These are phyloP conservation scores for Turnix velox DNA, from an alignment of 2,113 vertebrate species.

Conservation along the genomic window DNA sequence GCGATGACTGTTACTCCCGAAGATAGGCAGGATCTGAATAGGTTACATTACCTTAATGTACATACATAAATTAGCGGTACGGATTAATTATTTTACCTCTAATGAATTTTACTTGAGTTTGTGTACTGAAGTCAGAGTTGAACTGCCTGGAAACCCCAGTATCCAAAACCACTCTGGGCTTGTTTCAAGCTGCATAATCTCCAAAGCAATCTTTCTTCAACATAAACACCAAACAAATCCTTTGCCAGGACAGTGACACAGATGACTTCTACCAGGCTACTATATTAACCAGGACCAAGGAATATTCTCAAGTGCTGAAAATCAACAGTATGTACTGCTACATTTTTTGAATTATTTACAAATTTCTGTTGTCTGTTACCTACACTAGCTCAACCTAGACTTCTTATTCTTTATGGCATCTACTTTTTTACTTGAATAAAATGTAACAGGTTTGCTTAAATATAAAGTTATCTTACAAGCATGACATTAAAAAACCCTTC, in stretches of 20 bases:
- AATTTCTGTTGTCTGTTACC: neutral
- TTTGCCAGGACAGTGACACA: neutral
- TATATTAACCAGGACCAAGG: neutral
- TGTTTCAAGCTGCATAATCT: neutral
- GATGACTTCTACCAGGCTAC: neutral
- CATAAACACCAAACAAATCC: neutral
- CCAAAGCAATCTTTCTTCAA: neutral
- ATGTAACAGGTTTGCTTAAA: neutral
- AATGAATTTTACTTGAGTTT: neutral
- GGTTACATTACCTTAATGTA: neutral
- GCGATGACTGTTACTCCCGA: neutral
- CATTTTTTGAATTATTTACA: neutral
- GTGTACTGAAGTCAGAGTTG: neutral
- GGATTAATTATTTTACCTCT: neutral
- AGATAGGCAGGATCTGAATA: neutral
- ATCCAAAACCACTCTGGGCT: neutral
- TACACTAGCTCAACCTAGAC: neutral
- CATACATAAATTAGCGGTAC: neutral
- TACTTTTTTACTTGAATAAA: neutral
- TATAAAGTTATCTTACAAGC: neutral
- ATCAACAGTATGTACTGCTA: neutral
- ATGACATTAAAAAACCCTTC: neutral
- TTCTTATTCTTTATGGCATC: neutral
- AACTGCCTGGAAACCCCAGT: neutral
- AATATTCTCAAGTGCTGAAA: neutral